A percentile compares a stretch with the other conserved stretches of the same genome.
Evolutionary conservation across 92 coral and sea anemone species (phyloP).

Genomic region (Zoanthus sociatus): DNA sequence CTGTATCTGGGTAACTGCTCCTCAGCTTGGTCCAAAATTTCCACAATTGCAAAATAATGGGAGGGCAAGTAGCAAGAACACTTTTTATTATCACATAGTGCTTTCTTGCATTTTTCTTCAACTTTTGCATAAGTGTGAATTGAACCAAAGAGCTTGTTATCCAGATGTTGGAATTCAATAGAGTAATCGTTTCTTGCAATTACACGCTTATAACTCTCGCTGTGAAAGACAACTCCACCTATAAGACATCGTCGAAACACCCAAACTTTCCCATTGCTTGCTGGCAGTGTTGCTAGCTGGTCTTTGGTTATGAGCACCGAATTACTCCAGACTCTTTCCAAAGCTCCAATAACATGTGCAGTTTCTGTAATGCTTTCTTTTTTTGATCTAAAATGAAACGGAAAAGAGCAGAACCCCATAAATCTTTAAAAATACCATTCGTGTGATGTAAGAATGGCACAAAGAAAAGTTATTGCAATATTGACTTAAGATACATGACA

Average conservation of each 20-base stretch:
- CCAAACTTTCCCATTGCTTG: constrained; percentile 42
- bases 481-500: no score
- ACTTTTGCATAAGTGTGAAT: constrained; percentile 40
- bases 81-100: constrained; percentile 10
- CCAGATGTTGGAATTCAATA: constrained; percentile 24
- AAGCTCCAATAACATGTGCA: background rate
- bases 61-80: constrained; percentile 42
- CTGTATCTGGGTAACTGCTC: constrained; percentile 48
- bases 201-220: constrained; percentile 33
- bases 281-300: constrained; percentile 23
- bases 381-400: no score
- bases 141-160: constrained; percentile 31
- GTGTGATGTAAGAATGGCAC: background rate
- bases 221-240: constrained; percentile 36
- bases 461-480: no score
- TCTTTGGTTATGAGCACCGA: constrained; percentile 20
- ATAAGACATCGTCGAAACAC: constrained; percentile 35
- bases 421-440: no score
- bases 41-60: constrained; percentile 19
- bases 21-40: constrained; percentile 27
- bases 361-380: no score
- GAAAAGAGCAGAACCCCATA: no score
- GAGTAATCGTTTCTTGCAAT: constrained; percentile 43
- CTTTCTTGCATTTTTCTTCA: constrained; percentile 42
- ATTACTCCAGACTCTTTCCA: background rate